Base-by-base conservation (phyloP, 2,113 vertebrate genomes). In the Lophura nycthemera region DNA sequence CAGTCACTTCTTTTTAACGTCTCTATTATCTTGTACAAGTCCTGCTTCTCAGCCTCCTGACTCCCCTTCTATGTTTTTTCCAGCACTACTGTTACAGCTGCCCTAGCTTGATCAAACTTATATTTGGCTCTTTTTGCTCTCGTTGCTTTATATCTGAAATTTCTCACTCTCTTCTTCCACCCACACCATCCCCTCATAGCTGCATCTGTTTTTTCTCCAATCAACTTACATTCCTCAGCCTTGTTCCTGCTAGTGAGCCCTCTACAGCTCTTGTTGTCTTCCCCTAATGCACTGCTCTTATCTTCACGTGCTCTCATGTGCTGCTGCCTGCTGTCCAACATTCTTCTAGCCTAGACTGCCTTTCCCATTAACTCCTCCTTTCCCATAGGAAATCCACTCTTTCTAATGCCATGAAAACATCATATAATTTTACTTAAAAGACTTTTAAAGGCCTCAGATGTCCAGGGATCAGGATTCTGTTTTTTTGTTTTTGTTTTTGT, bases 331-430 rank as follows among this genome's bases (percentile, higher is more conserved):
- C 59, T 65, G 92, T 80, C 57, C 76, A 84, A 19, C 73, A 96
- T 96, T 96, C 96, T 70, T 86, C 25, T 43, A 43, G 54, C 52
- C 32, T 47, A 67, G 65, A 50, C 80, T 1, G 8, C 57, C 13
- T 52, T 94, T 47, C 8, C 22, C 42, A 38, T 96, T 96, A 96
- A 96, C 96, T 88, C 92, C 20, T 96, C 6, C 70, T 85, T 90
- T 67, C 13, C 92, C 76, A 11, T 21, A 90, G 88, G 40, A 38
- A 74, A 60, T 47, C 13, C 13, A 36, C 8, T 78, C 38, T 67
- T 90, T 16, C 19, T 27, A 47, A 81, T 8, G 2, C 15, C 30
- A 52, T 64, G 47, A 80, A 69, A 86, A 83, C 10, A 2, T 27
- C 18, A 19, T 8, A n/a, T 4, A 74, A 8, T 13, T 64, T 86